A percentile compares a stretch with the other conserved stretches of the same genome.
phyloP scores from a whole-genome alignment of 2,113 vertebrate genomes.

The Nibea coibor region DNA sequence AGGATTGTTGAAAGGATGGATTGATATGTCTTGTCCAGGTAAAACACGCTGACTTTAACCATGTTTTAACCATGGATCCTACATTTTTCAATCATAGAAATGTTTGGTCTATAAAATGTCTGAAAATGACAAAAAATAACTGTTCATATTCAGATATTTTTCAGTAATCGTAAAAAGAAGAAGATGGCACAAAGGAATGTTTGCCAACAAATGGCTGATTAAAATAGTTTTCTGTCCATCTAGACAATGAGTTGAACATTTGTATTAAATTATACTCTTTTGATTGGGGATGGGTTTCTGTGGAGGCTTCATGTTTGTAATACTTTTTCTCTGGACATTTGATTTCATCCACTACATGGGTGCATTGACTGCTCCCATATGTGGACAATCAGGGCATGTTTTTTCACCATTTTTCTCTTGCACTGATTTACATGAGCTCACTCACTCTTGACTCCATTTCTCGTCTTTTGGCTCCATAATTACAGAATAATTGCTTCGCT shows the following conservation, averaged over 20 bases:
- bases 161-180: neutral
- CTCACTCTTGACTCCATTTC: slow-evolving; percentile 49
- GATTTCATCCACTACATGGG: neutral
- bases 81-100: neutral
- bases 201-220: neutral
- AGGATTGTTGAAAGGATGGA: neutral
- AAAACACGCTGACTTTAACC: neutral
- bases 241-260: neutral
- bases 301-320: neutral
- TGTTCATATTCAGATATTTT: neutral
- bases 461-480: slow-evolving; percentile 69
- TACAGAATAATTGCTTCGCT: slow-evolving; percentile 71
- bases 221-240: neutral
- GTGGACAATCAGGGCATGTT: slow-evolving; percentile 7
- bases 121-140: neutral
- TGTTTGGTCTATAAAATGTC: neutral
- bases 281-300: neutral
- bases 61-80: neutral
- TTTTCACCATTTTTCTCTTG: slow-evolving; percentile 18
- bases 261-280: neutral
- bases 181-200: neutral
- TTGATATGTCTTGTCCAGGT: neutral
- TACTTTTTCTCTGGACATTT: neutral
- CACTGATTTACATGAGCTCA: slow-evolving; percentile 31
- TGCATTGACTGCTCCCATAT: neutral